Evolutionary conservation across 2,113 vertebrate genomes (phyloP), one percentile per base, ranked within the genome.

Genomic region (Gadus macrocephalus): DNA sequence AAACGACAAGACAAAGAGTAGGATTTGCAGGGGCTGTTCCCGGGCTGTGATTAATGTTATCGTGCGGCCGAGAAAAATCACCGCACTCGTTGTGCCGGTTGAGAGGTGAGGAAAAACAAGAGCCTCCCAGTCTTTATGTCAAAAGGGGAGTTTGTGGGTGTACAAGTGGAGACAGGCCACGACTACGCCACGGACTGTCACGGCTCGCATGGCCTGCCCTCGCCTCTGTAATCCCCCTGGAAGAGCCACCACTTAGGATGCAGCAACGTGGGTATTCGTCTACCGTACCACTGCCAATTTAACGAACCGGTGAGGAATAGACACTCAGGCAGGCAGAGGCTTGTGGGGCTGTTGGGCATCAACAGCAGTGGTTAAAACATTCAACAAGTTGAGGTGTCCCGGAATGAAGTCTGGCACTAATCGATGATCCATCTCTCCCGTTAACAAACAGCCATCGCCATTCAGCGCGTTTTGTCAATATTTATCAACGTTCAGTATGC

Each of bases 401-500:
- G 53, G 20, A 35, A 8, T 31, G 25, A 15, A 49, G 58, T 61
- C 31, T 15, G 42, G 16, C 42, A 35, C 63, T 69, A 67, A 53
- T 72, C 73, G 66, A 53, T 66, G 76, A 65, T 25, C 31, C 59
- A 62, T 58, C 68, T 53, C 59, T 69, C 64, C 60, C 14, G 59
- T 62, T 70, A 65, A 42, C 64, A 69, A 74, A 73, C 72, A 73
- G 67, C 62, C 25, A 58, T 53, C 67, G 68, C 27, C 20, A 35
- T 25, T 11, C 17, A 49, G 42, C 42, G 12, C 8, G 42, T 49
- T 49, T 38, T 49, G 16, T 42, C 56, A 25, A 71, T 42, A 71
- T 83, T 85, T 82, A 73, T 80, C 71, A 71, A 73, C 9, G 55
- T 73, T 70, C 58, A 67, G 65, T 67, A 79, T 67, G 56, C 70